phyloP scores from a whole-genome alignment of 2,797 vertebrate genomes.

The Cichlasoma orientale region DNA sequence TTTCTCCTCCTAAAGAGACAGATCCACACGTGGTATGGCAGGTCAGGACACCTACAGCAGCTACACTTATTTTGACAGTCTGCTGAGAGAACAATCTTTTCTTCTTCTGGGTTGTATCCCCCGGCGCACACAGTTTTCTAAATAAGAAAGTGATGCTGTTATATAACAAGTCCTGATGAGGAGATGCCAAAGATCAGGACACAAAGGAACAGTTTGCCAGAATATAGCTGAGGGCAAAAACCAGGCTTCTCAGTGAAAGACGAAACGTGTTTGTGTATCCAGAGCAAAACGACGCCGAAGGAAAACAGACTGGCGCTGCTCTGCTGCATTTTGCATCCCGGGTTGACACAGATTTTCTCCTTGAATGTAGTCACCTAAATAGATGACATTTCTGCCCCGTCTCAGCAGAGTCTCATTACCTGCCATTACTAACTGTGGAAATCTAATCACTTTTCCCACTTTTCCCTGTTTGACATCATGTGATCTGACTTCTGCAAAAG shows the following conservation, averaged over 20 bases:
- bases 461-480: not conserved
- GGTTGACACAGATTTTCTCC: not conserved
- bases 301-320: not conserved
- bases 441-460: not conserved
- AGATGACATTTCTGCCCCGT: not conserved
- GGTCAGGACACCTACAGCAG: not conserved
- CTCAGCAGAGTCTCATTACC: not conserved
- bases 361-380: not conserved
- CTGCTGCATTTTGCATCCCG: not conserved
- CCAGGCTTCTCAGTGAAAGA: slow-evolving; percentile 7
- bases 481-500: not conserved
- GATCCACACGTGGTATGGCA: not conserved
- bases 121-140: slow-evolving; percentile 5
- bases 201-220: slow-evolving; percentile 32
- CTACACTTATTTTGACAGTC: not conserved
- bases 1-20: slow-evolving; percentile 7
- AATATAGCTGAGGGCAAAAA: slow-evolving; percentile 39
- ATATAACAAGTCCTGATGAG: slow-evolving; percentile 31
- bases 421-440: not conserved
- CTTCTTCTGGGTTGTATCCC: slow-evolving; percentile 19
- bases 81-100: not conserved
- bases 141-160: slow-evolving; percentile 41
- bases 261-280: not conserved
- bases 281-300: slow-evolving; percentile 4
- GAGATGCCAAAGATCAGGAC: slow-evolving; percentile 19